Evolutionary conservation across 30 jellyfish, hydroid and myxozoan species (phyloP).

Genomic region (Aurelia aurita): DNA sequence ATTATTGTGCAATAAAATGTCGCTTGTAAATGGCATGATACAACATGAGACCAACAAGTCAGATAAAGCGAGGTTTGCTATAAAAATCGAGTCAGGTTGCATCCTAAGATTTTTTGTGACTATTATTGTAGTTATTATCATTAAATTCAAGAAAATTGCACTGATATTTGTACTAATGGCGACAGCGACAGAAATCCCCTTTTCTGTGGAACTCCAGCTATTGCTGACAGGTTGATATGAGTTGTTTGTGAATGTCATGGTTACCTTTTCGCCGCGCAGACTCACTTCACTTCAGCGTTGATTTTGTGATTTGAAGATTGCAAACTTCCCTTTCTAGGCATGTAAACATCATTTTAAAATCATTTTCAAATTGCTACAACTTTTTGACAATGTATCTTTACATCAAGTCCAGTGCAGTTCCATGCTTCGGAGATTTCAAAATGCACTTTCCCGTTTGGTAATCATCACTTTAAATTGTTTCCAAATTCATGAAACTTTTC

Average conservation of each 20-base stretch:
- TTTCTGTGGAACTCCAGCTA: constrained; percentile 29
- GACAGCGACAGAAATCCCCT: background rate
- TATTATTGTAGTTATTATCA: constrained; percentile 22
- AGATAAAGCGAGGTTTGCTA: constrained; percentile 46
- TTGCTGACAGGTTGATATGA: constrained; percentile 17
- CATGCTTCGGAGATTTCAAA: no score
- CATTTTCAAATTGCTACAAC: no score
- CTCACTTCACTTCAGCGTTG: no score
- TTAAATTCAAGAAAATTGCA: constrained; percentile 12
- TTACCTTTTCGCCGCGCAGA: background rate
- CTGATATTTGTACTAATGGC: background rate
- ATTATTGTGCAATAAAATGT: background rate
- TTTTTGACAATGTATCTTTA: no score
- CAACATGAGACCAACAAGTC: constrained; percentile 49
- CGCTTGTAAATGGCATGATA: constrained; percentile 41
- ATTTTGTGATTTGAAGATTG: no score
- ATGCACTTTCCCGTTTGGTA: no score
- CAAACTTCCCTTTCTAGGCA: no score
- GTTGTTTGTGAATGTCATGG: background rate
- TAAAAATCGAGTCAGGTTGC: constrained; percentile 21
- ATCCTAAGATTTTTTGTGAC: constrained; percentile 12
- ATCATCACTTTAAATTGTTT: no score
- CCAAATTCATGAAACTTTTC: no score
- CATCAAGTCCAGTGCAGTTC: no score
- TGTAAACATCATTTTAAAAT: no score